Base-by-base conservation (phyloP, 2,888 invertebrate genomes). In the Erpobdella octoculata region DNA sequence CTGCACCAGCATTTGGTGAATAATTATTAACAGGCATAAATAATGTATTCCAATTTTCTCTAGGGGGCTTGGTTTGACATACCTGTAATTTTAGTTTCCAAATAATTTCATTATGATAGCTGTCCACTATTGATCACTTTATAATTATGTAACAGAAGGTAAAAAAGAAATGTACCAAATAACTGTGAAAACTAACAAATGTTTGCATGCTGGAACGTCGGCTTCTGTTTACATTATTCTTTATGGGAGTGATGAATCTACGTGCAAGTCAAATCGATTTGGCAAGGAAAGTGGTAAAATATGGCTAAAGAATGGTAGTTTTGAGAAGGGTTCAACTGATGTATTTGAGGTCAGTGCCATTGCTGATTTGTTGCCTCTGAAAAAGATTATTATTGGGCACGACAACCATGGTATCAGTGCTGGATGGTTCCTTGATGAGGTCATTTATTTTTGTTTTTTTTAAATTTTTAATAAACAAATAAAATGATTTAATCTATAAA, bases 351-450 rank as follows among this genome's bases (percentile, higher is more conserved):
- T 83, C 38, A 80, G 80, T 53, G 78, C 82, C 1, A 53, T 53
- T 53, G 21, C 28, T 25, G 53, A 53, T 53, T 53, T 53, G 53
- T 53, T 53, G 3, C 53, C 53, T 5, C 53, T 53, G 53, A 28
- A 53, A 73, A 78, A 78, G 74, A 80, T 83, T 53, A 78, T 79
- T 66, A 78, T 83, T 25, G 82, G 83, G 31, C 83, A 83, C 76
- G 82, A 83, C 74, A 79, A 79, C 35, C 75, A 76, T 12, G 78
- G 77, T 31, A 73, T 78, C 5, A 81, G 81, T 1, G 76, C 82
- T 2, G 83, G 82, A 25, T 83, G 83, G 83, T 82, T 81, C 76
- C 77, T 84, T 41, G 82, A 83, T 72, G 80, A 81, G 64, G 80
- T 83, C 72, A 83, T 58, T n/a, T n/a, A n/a, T n/a, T n/a, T n/a